Evolutionary conservation across 2,888 invertebrate genomes (phyloP).

Genomic region (Leptopilina drosophilae): DNA sequence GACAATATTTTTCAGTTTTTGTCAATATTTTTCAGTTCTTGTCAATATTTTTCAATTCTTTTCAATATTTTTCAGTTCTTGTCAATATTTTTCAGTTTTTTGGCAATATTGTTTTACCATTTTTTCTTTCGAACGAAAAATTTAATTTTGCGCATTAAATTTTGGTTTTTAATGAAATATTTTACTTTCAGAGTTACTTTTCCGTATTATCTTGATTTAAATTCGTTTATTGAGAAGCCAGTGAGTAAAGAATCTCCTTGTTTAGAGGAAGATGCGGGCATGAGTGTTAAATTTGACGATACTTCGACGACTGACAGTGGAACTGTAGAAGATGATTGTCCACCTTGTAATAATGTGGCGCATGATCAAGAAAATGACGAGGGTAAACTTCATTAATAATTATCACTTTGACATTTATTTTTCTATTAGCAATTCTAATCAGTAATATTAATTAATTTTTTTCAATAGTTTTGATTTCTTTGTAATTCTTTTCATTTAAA

Average conservation of each 20-base stretch:
- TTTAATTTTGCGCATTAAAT: neutral
- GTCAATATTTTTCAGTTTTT: too few species aligned
- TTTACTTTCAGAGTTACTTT: slow-evolving; percentile 84
- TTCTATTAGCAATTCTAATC: too few species aligned
- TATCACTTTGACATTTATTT: neutral
- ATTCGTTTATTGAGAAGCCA: slow-evolving; percentile 81
- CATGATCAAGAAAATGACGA: slow-evolving; percentile 82
- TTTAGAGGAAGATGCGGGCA: slow-evolving; percentile 76
- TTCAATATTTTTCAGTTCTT: too few species aligned
- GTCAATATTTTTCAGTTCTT: too few species aligned
- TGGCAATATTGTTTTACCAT: neutral
- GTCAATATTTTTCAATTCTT: too few species aligned
- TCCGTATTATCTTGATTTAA: slow-evolving; percentile 88
- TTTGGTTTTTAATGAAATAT: neutral
- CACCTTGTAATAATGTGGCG: slow-evolving; percentile 65
- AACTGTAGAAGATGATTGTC: slow-evolving; percentile 82
- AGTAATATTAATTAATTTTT: neutral
- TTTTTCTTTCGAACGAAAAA: slow-evolving; percentile 7
- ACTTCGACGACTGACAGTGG: slow-evolving; percentile 84
- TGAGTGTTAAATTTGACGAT: slow-evolving; percentile 80
- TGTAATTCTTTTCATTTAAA: neutral
- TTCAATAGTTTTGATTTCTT: too few species aligned
- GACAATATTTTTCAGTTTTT: too few species aligned
- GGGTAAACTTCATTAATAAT: slow-evolving; percentile 66
- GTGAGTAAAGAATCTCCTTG: slow-evolving; percentile 72